Evolutionary conservation across 2,888 invertebrate species (phyloP), one percentile per base, ranked within the genome.

Genomic region (Brachyptera risi): DNA sequence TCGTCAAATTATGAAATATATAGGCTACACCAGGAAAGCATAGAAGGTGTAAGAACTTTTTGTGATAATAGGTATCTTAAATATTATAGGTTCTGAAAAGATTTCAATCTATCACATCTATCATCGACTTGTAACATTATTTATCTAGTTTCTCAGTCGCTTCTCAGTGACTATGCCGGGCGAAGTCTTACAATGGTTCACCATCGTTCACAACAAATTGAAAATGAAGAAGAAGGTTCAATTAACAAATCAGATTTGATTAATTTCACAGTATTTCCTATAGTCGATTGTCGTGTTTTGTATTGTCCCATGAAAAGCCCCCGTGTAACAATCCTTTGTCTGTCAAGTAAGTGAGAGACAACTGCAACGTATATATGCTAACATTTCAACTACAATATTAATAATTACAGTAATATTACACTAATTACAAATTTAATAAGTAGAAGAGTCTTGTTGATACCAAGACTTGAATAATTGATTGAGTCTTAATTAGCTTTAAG

Each of bases 401-500:
- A 54, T 54, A 54, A 54, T 54, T 37, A 56, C 57, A 49, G 57
- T 57, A 58, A 61, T 63, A 62, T 62, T 62, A 47, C 56, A 40
- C 61, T 63, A 61, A 63, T 63, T 61, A 61, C 50, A 63, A 63
- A 65, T 65, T 65, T 65, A 63, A 65, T 65, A 65, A 63, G 54
- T 38, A 49, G 54, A 37, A 58, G 59, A 59, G 54, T 54, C 54
- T 54, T 60, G 63, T 60, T 63, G 63, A 61, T 65, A 62, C 59
- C 49, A 35, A 57, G 62, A 63, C 61, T 63, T 63, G 62, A 64
- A 64, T 67, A 67, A 67, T 65, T 66, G 66, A 67, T 65, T 64
- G 66, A 65, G 63, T 66, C 65, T 65, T 66, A 67, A 67, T 67
- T 67, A 66, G 65, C 62, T 62, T 56, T 64, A 65, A 66, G 65